Evolutionary conservation across 2,888 invertebrate genomes (phyloP), one percentile per base, ranked within the genome.

Genomic region (Harmothoe impar): DNA sequence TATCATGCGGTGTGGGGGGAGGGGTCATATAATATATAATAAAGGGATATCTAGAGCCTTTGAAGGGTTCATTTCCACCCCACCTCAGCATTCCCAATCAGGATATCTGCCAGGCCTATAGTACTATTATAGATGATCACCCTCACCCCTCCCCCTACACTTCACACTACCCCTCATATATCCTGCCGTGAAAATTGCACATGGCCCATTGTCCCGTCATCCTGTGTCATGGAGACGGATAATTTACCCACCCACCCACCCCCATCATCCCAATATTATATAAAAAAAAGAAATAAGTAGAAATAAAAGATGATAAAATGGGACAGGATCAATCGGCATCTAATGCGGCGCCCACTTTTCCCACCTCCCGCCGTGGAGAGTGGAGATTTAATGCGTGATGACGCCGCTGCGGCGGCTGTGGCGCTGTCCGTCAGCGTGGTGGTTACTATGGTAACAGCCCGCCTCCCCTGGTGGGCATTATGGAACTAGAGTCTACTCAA

Each of bases 321-420:
- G 62, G 23, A 62, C 62, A 20, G 62, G 43, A 62, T 62, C 62
- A 62, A 62, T 62, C 62, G 62, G 0, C 62, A 5, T 20, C 62
- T 62, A 62, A 62, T 72, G 25, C 72, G 25, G 20, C 31, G 3
- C 31, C 72, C 31, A 15, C 72, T 72, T 29, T 72, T 72, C 25
- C 25, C 29, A 29, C 7, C 31, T 72, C 72, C 62, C 62, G n/a
- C 3, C 5, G n/a, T 17, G 25, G n/a, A 72, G 15, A 72, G 72
- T 72, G 72, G 20, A 62, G 62, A 62, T 62, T 62, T 62, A 62
- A 62, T 62, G 62, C 15, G 62, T n/a, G n/a, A 62, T 62, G 62
- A 62, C 62, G 62, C 3, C 62, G 62, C 62, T 62, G 62, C 23
- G 62, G 62, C 62, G 62, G 7, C n/a, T 20, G 62, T 62, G 62